A percentile compares a stretch with the other conserved stretches of the same genome.
phyloP scores from a whole-genome alignment of 2,113 vertebrate species.

The Sander vitreus region DNA sequence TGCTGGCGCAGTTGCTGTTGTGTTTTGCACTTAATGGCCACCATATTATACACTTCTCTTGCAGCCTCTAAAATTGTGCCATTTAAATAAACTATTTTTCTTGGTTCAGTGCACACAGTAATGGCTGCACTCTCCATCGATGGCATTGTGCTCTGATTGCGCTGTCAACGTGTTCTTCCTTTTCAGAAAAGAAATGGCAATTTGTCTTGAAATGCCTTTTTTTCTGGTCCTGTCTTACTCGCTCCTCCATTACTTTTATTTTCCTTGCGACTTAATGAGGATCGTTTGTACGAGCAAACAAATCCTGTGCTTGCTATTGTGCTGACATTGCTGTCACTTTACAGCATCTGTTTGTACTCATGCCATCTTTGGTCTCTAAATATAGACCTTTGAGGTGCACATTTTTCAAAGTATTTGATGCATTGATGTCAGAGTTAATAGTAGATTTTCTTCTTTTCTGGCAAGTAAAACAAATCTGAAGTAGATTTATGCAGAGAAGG shows the following conservation, averaged over 20 bases:
- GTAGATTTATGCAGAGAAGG: not conserved
- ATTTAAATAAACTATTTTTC: constrained; percentile 54
- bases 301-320: constrained; percentile 7
- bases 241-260: constrained; percentile 25
- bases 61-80: constrained; percentile 16
- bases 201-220: not conserved
- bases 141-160: constrained; percentile 59
- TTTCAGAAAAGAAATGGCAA: constrained; percentile 49
- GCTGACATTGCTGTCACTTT: constrained; percentile 45
- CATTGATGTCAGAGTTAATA: not conserved
- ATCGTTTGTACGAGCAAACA: constrained; percentile 36
- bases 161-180: constrained; percentile 41
- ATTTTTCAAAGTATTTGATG: constrained; percentile 22
- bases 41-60: not conserved
- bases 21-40: no score
- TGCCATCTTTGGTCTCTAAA: constrained; percentile 31
- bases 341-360: constrained; percentile 41
- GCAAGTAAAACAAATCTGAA: not conserved
- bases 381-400: constrained; percentile 34
- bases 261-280: constrained; percentile 33
- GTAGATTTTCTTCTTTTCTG: not conserved
- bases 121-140: constrained; percentile 31
- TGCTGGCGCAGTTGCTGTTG: not conserved
- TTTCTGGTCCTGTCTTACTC: not conserved
- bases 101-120: constrained; percentile 37